Conservation (phyloP, 2,888 invertebrate species). For the Cephus runcator region DNA sequence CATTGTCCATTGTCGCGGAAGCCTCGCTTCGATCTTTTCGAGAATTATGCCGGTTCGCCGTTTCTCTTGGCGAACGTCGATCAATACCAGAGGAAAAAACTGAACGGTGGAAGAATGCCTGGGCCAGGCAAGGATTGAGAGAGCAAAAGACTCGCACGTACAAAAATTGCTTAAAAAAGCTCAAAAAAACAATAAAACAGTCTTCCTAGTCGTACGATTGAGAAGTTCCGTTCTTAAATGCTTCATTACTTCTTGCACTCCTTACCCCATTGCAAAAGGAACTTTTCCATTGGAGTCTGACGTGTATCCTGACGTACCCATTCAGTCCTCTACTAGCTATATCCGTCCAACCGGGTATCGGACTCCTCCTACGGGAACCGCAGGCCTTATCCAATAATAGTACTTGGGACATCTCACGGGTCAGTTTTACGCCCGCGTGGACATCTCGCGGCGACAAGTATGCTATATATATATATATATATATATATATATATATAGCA, state of each 20-base stretch:
- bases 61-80: neutral
- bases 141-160: neutral
- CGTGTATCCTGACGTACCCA: neutral
- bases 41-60: neutral
- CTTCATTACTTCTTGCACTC: neutral
- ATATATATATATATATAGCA: neutral
- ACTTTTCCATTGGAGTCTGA: neutral
- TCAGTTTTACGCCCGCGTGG: neutral
- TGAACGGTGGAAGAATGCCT: neutral
- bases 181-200: neutral
- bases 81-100: neutral
- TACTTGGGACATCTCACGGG: neutral
- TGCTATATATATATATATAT: no score
- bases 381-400: neutral
- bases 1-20: slow-evolving; percentile 53
- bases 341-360: no score
- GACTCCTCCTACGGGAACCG: neutral
- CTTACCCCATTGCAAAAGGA: neutral
- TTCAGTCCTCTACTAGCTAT: neutral
- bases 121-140: neutral
- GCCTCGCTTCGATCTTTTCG: neutral
- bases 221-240: neutral
- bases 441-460: neutral
- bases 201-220: neutral
- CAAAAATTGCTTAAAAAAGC: neutral